Evolutionary conservation across 2,113 vertebrate genomes (phyloP).

Genomic region (Gallinago undulata): DNA sequence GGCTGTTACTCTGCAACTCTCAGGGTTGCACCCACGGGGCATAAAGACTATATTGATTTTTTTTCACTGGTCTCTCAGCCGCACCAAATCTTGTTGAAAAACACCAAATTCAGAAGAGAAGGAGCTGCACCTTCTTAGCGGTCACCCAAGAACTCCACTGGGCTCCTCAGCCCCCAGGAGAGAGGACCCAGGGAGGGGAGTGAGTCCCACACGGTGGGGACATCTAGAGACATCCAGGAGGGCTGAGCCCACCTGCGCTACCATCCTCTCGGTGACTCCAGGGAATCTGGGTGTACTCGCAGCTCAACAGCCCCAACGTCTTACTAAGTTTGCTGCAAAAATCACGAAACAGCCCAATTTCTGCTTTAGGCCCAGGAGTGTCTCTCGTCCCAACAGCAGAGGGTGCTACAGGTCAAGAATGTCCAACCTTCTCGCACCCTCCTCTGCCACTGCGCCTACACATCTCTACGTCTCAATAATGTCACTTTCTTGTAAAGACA

Average conservation of each 20-base stretch:
- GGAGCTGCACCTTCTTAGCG: neutral
- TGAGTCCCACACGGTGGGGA: rapidly evolving
- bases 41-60: neutral
- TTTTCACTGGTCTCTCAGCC: neutral
- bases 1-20: neutral
- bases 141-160: neutral
- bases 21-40: rapidly evolving
- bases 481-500: too few species aligned
- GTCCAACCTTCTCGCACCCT: neutral
- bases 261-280: rapidly evolving
- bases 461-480: rapidly evolving
- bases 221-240: rapidly evolving
- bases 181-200: neutral
- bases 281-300: rapidly evolving
- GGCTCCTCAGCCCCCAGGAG: neutral
- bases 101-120: neutral
- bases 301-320: neutral
- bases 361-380: rapidly evolving
- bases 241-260: rapidly evolving
- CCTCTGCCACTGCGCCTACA: rapidly evolving
- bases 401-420: neutral
- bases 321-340: neutral
- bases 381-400: neutral
- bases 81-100: neutral
- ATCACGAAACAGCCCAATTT: neutral